phyloP scores from a whole-genome alignment of 1,140 invertebrate species.

The Camponotus floridanus region DNA sequence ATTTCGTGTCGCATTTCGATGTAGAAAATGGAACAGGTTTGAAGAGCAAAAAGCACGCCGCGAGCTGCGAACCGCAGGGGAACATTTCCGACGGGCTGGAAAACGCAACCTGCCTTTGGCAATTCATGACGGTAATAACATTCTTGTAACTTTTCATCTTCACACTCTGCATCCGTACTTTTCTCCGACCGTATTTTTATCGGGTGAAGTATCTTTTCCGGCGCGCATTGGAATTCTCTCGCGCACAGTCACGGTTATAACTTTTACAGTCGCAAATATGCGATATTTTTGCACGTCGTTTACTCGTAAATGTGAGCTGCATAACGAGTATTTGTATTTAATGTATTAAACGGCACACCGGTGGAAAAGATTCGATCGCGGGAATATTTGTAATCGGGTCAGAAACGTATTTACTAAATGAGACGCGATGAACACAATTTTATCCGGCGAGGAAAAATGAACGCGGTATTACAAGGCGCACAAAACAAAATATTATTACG shows the following conservation, averaged over 20 bases:
- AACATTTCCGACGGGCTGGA: slow-evolving; percentile 46
- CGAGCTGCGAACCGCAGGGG: slow-evolving; percentile 40
- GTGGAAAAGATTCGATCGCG: slow-evolving; percentile 54
- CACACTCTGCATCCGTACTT: slow-evolving; percentile 27
- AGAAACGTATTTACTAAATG: slow-evolving; percentile 48
- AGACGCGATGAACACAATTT: slow-evolving; percentile 50
- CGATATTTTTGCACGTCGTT: slow-evolving; percentile 11
- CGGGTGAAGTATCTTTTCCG: slow-evolving; percentile 54
- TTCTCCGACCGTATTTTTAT: slow-evolving; percentile 35
- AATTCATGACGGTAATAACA: slow-evolving; percentile 67
- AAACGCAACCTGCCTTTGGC: slow-evolving; percentile 67
- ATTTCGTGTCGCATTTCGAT: slow-evolving; percentile 37
- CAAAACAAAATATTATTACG: slow-evolving; percentile 48
- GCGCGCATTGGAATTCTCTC: slow-evolving; percentile 42
- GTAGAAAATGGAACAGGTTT: slow-evolving; percentile 45
- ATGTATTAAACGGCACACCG: slow-evolving; percentile 43
- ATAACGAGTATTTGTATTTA: slow-evolving; percentile 57
- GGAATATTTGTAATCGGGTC: slow-evolving; percentile 55
- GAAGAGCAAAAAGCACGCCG: slow-evolving; percentile 43
- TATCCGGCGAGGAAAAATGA: slow-evolving; percentile 40
- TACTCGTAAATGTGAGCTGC: slow-evolving; percentile 20
- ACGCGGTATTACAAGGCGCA: slow-evolving; percentile 8
- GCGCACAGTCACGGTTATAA: slow-evolving; percentile 49
- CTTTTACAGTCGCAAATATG: slow-evolving; percentile 45
- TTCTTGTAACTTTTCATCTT: slow-evolving; percentile 68